Evolutionary conservation across 1,140 invertebrate species (phyloP).

Genomic region (Solenopsis invicta): DNA sequence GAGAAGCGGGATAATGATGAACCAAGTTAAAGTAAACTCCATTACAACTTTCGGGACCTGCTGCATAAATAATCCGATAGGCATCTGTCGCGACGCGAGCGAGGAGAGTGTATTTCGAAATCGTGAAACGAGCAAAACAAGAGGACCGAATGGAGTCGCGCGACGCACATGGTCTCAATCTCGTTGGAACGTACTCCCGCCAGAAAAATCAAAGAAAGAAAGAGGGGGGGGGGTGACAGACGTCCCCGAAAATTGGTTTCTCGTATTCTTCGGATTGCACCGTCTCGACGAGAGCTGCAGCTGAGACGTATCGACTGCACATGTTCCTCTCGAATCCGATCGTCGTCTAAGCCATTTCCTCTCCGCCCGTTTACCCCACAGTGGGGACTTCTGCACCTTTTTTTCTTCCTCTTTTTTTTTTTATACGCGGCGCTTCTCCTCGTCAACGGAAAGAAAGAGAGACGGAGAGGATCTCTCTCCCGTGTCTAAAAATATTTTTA

Average conservation of each 20-base stretch:
- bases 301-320: constrained; percentile 84
- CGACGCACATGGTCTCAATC: constrained; percentile 77
- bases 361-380: constrained; percentile 56
- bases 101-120: constrained; percentile 54
- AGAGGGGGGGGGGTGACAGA: constrained; percentile 54
- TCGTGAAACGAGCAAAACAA: constrained; percentile 46
- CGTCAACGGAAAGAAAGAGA: constrained; percentile 11
- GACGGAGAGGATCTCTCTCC: constrained; percentile 47
- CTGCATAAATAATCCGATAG: constrained; percentile 51
- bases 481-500: constrained; percentile 86
- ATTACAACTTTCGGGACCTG: constrained; percentile 37
- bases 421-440: constrained; percentile 61
- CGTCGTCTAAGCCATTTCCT: constrained; percentile 81
- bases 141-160: constrained; percentile 17
- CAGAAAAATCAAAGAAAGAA: constrained; percentile 56
- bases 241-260: constrained; percentile 73
- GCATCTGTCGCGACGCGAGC: constrained; percentile 34
- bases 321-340: constrained; percentile 80
- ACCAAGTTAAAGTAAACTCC: constrained; percentile 37
- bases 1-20: not conserved
- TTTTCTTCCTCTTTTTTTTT: constrained; percentile 55
- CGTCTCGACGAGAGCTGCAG: constrained; percentile 43
- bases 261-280: constrained; percentile 69
- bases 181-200: constrained; percentile 50
- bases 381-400: constrained; percentile 39